Evolutionary conservation across 2,888 invertebrate genomes (phyloP).

Genomic region (Pollenia angustigena): DNA sequence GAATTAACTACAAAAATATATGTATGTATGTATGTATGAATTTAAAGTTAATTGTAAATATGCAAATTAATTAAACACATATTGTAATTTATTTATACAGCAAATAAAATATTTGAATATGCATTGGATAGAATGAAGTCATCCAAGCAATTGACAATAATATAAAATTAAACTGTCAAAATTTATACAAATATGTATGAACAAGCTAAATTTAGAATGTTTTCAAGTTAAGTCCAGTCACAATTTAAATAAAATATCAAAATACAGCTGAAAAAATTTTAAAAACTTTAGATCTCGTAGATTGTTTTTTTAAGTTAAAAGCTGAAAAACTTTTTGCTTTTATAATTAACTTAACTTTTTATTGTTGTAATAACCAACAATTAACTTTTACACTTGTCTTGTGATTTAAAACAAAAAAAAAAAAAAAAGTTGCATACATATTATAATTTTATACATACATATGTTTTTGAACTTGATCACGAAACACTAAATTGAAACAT

Average conservation of each 20-base stretch:
- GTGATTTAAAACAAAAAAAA: too few species aligned
- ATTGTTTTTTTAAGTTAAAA: too few species aligned
- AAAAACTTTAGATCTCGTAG: not conserved
- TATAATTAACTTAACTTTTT: too few species aligned
- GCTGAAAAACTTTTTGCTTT: too few species aligned
- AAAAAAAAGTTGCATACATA: too few species aligned
- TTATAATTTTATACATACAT: too few species aligned
- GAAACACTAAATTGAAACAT: not conserved
- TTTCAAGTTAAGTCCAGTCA: not conserved
- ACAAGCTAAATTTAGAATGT: not conserved
- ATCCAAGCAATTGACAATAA: not conserved
- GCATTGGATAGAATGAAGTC: conserved; percentile 3
- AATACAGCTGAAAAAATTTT: not conserved
- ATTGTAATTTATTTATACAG: conserved; percentile 32
- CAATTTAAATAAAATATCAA: not conserved
- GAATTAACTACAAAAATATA: not conserved
- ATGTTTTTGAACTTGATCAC: conserved; percentile 55
- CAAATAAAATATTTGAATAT: conserved; percentile 10
- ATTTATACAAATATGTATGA: not conserved
- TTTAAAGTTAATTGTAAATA: too few species aligned
- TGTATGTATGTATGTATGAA: not conserved
- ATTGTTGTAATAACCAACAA: too few species aligned
- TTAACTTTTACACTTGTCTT: too few species aligned
- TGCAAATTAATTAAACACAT: not conserved
- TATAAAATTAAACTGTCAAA: not conserved